phyloP scores from a whole-genome alignment of 2,797 vertebrate species.

The Arrhamphus sclerolepis region DNA sequence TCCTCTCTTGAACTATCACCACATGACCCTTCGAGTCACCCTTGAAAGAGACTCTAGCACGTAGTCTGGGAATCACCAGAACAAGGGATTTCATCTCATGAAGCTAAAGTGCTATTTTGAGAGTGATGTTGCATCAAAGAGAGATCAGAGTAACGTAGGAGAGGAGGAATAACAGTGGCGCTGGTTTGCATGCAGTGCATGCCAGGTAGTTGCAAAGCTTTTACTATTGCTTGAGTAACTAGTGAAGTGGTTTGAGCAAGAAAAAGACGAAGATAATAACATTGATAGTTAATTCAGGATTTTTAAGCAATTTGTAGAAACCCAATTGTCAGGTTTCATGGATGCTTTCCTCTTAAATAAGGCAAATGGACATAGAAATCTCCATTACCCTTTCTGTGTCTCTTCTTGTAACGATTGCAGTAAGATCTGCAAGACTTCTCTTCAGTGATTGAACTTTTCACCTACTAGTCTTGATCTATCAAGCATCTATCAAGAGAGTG shows the following conservation, averaged over 20 bases:
- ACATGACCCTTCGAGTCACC: too few species aligned
- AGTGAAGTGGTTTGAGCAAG: neutral
- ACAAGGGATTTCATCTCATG: constrained; percentile 2
- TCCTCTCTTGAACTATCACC: too few species aligned
- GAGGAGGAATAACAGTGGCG: neutral
- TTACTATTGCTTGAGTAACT: constrained; percentile 6
- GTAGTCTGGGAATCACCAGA: constrained; percentile 6
- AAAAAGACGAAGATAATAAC: constrained; percentile 17
- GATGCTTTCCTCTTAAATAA: constrained; percentile 13
- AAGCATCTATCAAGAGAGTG: neutral
- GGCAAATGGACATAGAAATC: constrained; percentile 21
- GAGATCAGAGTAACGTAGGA: neutral
- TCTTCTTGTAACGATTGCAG: constrained; percentile 7
- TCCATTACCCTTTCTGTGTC: constrained; percentile 2
- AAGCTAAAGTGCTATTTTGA: constrained; percentile 24
- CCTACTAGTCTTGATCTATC: constrained; percentile 44
- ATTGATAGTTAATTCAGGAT: constrained; percentile 17
- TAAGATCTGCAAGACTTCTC: constrained; percentile 50
- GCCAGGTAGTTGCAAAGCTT: constrained; percentile 3
- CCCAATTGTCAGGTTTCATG: constrained; percentile 21
- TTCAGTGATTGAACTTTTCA: constrained; percentile 54
- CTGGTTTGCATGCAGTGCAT: constrained; percentile 7
- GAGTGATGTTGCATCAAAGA: constrained; percentile 15
- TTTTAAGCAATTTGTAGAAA: constrained; percentile 14
- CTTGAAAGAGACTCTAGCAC: too few species aligned